phyloP scores from a whole-genome alignment of 35 echinoderm and acorn worm genomes.

The Ophioderma brevispina region DNA sequence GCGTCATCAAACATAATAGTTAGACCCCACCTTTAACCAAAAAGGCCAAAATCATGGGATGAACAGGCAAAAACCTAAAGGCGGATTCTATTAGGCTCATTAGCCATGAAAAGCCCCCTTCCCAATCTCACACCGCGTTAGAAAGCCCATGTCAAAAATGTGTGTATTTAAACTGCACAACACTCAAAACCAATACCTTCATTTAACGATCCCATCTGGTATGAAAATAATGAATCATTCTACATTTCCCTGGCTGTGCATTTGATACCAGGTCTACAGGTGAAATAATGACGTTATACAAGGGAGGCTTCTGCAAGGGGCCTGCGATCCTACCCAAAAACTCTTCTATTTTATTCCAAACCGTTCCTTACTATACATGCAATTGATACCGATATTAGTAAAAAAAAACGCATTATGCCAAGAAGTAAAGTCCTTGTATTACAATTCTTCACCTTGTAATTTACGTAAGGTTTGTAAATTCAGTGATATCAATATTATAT shows the following conservation, averaged over 20 bases:
- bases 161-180: slow-evolving; percentile 9
- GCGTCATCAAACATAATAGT: slow-evolving; percentile 9
- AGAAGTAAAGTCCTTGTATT: too few relatives aligned
- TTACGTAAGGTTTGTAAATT: slow-evolving; percentile 1
- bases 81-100: slow-evolving; percentile 32
- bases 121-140: neutral
- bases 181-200: neutral
- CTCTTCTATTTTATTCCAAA: neutral
- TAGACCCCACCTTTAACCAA: neutral
- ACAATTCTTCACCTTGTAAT: too few relatives aligned
- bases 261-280: slow-evolving; percentile 39
- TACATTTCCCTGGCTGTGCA: neutral
- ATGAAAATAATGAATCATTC: slow-evolving; percentile 43
- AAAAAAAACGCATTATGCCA: too few relatives aligned
- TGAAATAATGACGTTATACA: slow-evolving; percentile 9
- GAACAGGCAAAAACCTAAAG: slow-evolving; percentile 31
- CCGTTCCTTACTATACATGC: neutral
- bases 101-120: slow-evolving; percentile 16
- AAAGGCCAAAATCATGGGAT: slow-evolving; percentile 25
- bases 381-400: neutral
- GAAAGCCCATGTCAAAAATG: slow-evolving; percentile 31
- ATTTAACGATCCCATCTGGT: slow-evolving; percentile 18
- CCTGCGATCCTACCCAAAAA: slow-evolving; percentile 28
- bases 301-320: neutral
- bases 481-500: too few relatives aligned